Base-by-base conservation (phyloP, 2,113 vertebrate species). In the Vulpes vulpes region DNA sequence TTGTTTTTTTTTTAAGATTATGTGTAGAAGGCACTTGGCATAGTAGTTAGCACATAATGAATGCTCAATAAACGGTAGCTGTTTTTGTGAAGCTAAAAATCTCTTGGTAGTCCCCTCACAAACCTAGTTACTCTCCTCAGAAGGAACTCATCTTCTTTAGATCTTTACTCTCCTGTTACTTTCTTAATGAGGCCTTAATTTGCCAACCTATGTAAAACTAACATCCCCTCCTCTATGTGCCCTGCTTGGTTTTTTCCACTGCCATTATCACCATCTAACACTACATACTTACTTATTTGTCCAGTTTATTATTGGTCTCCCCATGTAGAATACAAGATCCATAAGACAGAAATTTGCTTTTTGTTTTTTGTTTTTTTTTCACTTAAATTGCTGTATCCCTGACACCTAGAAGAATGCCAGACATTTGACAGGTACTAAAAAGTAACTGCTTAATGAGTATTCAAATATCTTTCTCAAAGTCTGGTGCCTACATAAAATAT, bases 61-160 rank as follows among this genome's bases (percentile, higher is more conserved):
- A 51, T 62, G 4, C 17, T 91, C 55, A 73, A 20, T 79, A 91
- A 84, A 35, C 74, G 85, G 82, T 14, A 96, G 38, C 35, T 97
- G 38, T 69, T 89, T 76, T 89, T 90, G 80, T 19, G 15, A 91
- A 23, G 78, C 30, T 84, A 69, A 94, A 32, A 57, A 88, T 38
- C 60, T 90, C 22, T 30, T 67, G 55, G 67, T 55, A 5, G 55
- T 78, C 71, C 51, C 65, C 94, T 86, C 49, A 64, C 38, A 15
- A 57, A 53, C 3, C 22, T 93, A 69, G n/a, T 38, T 86, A 80
- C 22, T 95, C 16, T 84, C 30, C 30, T 84, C 60, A 85, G 51
- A 94, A 96, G 20, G 64, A 91, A 84, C 27, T 88, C 25, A 69
- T 27, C 74, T 91, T 82, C 74, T 90, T 79, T 62, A 96, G 59